Base-by-base conservation (phyloP, 1,140 invertebrate species). In the Leptoteleia sp. region DNA sequence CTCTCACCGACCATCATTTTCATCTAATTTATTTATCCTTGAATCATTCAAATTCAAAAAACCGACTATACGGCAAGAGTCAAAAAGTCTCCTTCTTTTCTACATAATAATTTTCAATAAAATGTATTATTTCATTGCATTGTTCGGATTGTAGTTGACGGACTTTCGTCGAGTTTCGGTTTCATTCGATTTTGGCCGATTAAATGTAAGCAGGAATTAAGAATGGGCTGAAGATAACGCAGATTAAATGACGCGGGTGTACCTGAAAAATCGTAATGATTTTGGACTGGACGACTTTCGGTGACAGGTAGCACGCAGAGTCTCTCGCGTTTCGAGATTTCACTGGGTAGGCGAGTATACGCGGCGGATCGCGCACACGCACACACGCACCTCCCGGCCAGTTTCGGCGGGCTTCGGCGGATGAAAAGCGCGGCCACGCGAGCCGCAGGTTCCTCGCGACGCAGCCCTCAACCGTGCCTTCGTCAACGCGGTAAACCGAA, bases 401-500 rank as follows among this genome's bases (percentile, higher is more conserved):
- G 16, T 35, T 11, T 42, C 52, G n/a, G 13, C 29, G 29, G 17
- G 16, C 11, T 31, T 50, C n/a, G 9, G 29, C 48, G 17, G 7
- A 11, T 13, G 25, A 16, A 29, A 16, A 35, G 11, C 15, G 27
- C 25, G 40, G 19, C 38, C 33, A 35, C 70, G 12, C 11, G 13
- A 31, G 16, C 8, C 15, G 38, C 57, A 27, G 9, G 3, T 61
- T 47, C 7, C 13, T 40, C 35, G 57, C 42, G 47, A 45, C 45
- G 42, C 31, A 52, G 22, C 27, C 11, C 43, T 33, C 1, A 35
- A 11, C 37, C 29, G 33, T 42, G 17, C 42, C 17, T 43, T 68
- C 76, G 76, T 85, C 82, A 83, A 77, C 77, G 77, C 80, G 76
- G 71, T 70, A 75, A 64, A 59, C 48, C 45, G 45, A 77, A 79